Percentiles rank a stretch among this genome's conserved stretches.
phyloP scores from a whole-genome alignment of 2,113 vertebrate species.

The Heteronetta atricapilla region DNA sequence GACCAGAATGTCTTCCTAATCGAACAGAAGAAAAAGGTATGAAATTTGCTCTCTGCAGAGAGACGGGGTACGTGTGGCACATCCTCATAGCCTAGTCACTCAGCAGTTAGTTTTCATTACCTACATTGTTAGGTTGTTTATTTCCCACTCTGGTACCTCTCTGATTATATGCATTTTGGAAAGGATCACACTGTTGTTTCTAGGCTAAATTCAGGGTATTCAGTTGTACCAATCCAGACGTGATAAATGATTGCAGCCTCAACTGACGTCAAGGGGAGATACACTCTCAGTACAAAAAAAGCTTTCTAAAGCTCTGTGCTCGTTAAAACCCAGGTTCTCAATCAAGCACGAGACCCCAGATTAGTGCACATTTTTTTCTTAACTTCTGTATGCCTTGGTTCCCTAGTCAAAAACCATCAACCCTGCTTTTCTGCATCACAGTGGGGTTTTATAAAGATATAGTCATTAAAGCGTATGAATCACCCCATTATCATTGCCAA shows the following conservation, averaged over 20 bases:
- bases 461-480: slow-evolving; percentile 6
- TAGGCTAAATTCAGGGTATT: not conserved
- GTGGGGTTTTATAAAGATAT: not conserved
- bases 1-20: slow-evolving; percentile 90
- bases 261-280: not conserved
- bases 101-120: not conserved
- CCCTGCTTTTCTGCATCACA: not conserved
- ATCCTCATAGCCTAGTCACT: not conserved
- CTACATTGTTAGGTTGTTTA: not conserved
- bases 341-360: not conserved
- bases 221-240: not conserved
- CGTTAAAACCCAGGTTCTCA: not conserved
- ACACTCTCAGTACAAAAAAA: slow-evolving; percentile 4
- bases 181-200: not conserved
- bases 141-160: not conserved
- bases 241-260: not conserved
- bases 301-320: not conserved
- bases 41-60: slow-evolving; percentile 23
- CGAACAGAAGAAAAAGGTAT: slow-evolving; percentile 94
- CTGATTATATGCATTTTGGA: not conserved
- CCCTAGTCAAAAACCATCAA: not conserved
- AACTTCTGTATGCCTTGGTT: not conserved
- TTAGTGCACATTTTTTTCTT: not conserved
- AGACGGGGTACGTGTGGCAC: not conserved
- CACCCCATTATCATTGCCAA: not conserved